phyloP scores from a whole-genome alignment of 35 echinoderm and acorn worm genomes.

The Diadema setosum region DNA sequence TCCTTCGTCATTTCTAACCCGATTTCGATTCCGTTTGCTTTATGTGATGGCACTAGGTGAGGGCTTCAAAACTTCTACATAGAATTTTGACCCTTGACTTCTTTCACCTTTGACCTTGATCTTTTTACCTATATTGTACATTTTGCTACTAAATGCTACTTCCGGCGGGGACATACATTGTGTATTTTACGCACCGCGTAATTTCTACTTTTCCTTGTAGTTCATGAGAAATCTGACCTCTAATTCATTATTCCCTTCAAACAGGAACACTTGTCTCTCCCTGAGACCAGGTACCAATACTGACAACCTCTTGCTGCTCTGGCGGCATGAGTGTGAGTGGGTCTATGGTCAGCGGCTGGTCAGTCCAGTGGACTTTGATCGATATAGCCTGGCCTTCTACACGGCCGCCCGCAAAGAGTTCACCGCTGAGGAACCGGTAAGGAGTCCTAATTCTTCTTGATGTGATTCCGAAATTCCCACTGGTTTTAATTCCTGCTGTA shows the following conservation, averaged over 20 bases:
- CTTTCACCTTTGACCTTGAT: too few relatives aligned
- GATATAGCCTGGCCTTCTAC: slow-evolving; percentile 79
- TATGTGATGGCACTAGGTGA: too few relatives aligned
- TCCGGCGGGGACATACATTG: background rate
- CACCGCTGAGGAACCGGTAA: slow-evolving; percentile 87
- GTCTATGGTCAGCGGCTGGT: slow-evolving; percentile 85
- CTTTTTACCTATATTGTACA: too few relatives aligned
- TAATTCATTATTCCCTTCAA: slow-evolving; percentile 6
- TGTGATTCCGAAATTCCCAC: too few relatives aligned
- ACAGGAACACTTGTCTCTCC: slow-evolving; percentile 87
- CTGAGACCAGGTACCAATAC: slow-evolving; percentile 45
- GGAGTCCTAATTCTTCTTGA: background rate
- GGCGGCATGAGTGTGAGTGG: slow-evolving; percentile 97
- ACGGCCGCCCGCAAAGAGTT: slow-evolving; percentile 93
- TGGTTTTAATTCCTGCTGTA: too few relatives aligned
- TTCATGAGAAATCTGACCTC: background rate
- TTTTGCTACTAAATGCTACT: too few relatives aligned
- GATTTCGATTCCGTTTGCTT: too few relatives aligned
- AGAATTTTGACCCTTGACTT: too few relatives aligned
- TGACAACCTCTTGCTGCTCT: slow-evolving; percentile 74
- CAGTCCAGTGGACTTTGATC: slow-evolving; percentile 81
- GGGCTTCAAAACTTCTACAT: too few relatives aligned
- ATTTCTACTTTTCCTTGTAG: background rate
- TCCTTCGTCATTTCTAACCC: too few relatives aligned
- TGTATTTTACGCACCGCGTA: too few relatives aligned